Evolutionary conservation across 2,113 vertebrate species (phyloP).

Genomic region (Condylura cristata): DNA sequence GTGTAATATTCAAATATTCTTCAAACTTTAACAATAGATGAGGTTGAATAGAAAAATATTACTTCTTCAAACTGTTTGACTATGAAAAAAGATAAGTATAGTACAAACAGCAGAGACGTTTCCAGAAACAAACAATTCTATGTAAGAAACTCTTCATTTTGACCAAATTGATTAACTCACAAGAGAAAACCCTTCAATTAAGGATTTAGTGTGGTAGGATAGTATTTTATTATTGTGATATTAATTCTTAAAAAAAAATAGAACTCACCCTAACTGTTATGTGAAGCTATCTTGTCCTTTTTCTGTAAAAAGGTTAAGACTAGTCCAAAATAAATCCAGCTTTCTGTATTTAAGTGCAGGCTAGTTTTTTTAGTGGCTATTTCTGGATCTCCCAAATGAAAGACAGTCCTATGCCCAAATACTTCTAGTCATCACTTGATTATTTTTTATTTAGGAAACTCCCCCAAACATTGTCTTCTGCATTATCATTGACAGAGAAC

Average conservation of each 20-base stretch:
- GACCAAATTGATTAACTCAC: background rate
- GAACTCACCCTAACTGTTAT: background rate
- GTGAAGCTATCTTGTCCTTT: background rate
- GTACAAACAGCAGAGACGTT: background rate
- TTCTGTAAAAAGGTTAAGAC: background rate
- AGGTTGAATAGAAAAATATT: background rate
- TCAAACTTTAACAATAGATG: constrained; percentile 15
- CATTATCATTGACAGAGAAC: background rate
- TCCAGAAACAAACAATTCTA: background rate
- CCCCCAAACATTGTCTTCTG: background rate
- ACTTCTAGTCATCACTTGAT: background rate
- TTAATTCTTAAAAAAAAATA: background rate
- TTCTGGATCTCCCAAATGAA: constrained; percentile 3
- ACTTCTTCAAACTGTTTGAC: background rate
- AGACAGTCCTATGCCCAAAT: background rate
- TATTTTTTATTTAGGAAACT: background rate
- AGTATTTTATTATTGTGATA: background rate
- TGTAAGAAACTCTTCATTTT: background rate
- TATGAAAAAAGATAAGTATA: background rate
- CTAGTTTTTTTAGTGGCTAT: constrained; percentile 13
- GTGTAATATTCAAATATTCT: constrained; percentile 5
- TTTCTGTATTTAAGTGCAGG: background rate
- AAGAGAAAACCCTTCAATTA: background rate
- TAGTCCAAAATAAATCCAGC: background rate
- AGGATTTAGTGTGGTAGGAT: background rate